Conservation (phyloP, 2,888 invertebrate species). For the Balanococcus diminutus region DNA sequence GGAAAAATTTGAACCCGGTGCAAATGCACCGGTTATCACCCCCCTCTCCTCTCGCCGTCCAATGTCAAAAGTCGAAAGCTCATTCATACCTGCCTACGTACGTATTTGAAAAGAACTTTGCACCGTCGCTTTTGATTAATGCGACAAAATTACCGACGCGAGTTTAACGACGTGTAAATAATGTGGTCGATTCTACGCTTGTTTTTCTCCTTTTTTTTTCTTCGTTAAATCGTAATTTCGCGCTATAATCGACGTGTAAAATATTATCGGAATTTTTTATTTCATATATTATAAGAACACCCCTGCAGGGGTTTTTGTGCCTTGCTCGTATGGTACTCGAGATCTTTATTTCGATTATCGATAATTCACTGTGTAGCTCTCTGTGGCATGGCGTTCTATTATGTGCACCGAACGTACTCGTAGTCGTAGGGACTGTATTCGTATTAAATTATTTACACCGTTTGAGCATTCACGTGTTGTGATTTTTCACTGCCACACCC, state of each 20-base stretch:
- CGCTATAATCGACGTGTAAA: background rate
- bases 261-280: background rate
- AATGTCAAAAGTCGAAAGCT: background rate
- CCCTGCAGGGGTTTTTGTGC: background rate
- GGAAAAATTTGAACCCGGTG: too few relatives aligned
- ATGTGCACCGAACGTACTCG: background rate
- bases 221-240: background rate
- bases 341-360: background rate
- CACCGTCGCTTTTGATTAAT: slow-evolving; percentile 5
- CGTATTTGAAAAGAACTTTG: background rate
- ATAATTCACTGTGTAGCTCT: background rate
- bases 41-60: background rate
- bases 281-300: background rate
- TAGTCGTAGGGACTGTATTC: too few relatives aligned
- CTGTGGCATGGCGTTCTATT: background rate
- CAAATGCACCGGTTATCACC: background rate
- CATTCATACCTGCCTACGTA: background rate
- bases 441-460: slow-evolving; percentile 34
- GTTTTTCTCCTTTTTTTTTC: background rate
- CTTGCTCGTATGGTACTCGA: background rate
- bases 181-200: background rate
- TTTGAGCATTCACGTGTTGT: slow-evolving; percentile 2
- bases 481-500: background rate
- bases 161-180: slow-evolving; percentile 19
- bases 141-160: background rate